Evolutionary conservation across 2,888 invertebrate genomes (phyloP), one percentile per base, ranked within the genome.

Genomic region (Anthophora plumipes): DNA sequence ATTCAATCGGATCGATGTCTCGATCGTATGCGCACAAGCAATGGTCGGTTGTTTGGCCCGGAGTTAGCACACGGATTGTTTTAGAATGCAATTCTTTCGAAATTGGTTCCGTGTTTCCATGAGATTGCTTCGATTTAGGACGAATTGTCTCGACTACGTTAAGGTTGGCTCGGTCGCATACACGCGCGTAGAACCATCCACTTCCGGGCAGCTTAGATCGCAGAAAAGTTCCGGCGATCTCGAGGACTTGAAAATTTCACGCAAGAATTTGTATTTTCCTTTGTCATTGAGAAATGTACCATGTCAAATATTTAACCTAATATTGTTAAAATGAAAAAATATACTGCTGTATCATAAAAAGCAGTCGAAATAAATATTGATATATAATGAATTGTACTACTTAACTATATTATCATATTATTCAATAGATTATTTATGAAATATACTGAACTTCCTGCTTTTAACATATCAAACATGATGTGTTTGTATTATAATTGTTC

Each of bases 21-120:
- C 80, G 67, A 80, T 87, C 68, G 75, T 71, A 63, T 66, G 59
- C 75, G 75, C 68, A n/a, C n/a, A n/a, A n/a, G 70, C 61, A 48
- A 55, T 48, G 69, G 63, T 72, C 75, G 81, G 55, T 81, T 85
- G 80, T 84, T 86, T 83, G 69, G 85, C 83, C 84, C 80, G 72
- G 54, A 87, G 85, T 83, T 78, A 84, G 85, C 87, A 78, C 86
- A 84, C 80, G 87, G 86, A 89, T 87, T 87, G 88, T 88, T 89
- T 90, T 87, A 88, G 90, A 90, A 90, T 91, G 91, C 91, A 90
- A 92, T 92, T 91, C 91, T 91, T 91, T 85, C 86, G 86, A 90
- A 91, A 92, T 92, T 91, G 91, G 87, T 90, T 91, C 90, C 87
- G 87, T 89, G 87, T 88, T 91, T 89, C 88, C 90, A 73, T 84